These are phyloP conservation scores for Ostrea edulis DNA, from an alignment of 1,140 invertebrate genomes.

Conservation along the genomic window DNA sequence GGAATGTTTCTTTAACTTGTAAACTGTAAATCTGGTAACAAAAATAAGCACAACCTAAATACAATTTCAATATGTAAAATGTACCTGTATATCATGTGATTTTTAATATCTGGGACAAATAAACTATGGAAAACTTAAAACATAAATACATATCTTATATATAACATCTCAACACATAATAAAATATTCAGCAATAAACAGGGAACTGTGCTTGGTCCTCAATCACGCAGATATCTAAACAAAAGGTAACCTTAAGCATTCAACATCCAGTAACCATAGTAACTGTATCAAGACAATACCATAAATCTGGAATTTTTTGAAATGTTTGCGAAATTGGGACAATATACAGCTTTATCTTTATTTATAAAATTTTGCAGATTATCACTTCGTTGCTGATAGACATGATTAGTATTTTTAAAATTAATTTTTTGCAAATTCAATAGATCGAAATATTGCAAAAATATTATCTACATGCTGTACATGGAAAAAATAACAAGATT, in stretches of 20 bases:
- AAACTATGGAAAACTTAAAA: constrained; percentile 38
- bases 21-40: not conserved
- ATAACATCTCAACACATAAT: not conserved
- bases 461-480: too few species aligned
- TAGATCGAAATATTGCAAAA: too few species aligned
- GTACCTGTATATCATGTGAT: not conserved
- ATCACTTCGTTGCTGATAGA: too few species aligned
- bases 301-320: too few species aligned
- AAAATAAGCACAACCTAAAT: constrained; percentile 17
- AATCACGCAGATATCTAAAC: not conserved
- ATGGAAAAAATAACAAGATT: too few species aligned
- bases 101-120: constrained; percentile 38
- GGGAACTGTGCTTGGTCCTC: not conserved
- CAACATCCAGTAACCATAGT: not conserved
- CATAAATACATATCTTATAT: not conserved
- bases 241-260: not conserved
- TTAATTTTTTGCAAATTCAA: too few species aligned
- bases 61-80: not conserved
- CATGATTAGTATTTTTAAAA: too few species aligned
- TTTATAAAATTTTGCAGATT: too few species aligned
- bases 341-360: too few species aligned
- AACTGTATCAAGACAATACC: too few species aligned
- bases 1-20: constrained; percentile 4
- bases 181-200: not conserved
- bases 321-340: too few species aligned